Conservation (phyloP, 2,888 invertebrate genomes). For the Acanthacorydalis orientalis region DNA sequence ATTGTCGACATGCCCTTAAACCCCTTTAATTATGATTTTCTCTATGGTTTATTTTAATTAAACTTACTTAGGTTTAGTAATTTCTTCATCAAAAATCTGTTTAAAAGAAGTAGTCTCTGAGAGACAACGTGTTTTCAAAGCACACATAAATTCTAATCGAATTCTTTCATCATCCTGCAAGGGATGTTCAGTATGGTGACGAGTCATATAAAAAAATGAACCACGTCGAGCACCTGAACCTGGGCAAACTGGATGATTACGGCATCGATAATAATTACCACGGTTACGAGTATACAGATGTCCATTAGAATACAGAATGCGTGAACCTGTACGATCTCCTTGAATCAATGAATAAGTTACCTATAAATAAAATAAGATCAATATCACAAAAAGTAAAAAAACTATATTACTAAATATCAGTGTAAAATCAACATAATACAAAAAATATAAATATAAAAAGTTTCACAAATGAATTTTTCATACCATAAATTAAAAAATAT, state of each 20-base stretch:
- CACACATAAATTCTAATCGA: conserved; percentile 1
- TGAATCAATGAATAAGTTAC: conserved; percentile 1
- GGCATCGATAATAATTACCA: conserved; percentile 3
- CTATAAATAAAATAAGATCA: conserved; percentile 3
- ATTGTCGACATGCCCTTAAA: no score
- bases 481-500: not conserved
- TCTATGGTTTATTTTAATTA: no score
- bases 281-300: conserved; percentile 5
- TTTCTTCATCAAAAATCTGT: conserved; percentile 5
- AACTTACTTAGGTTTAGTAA: conserved; percentile 5
- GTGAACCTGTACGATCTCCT: conserved; percentile 4
- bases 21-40: no score
- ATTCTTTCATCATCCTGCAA: conserved; percentile 5
- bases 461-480: no score
- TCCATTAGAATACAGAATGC: conserved; percentile 5
- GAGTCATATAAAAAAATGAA: conserved; percentile 2
- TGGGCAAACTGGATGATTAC: conserved; percentile 2
- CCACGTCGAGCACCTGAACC: conserved; percentile 3
- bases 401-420: no score
- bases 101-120: conserved; percentile 3
- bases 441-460: no score
- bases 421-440: no score
- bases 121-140: conserved; percentile 1
- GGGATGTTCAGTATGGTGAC: conserved; percentile 4
- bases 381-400: no score